Evolutionary conservation across 2,888 invertebrate species (phyloP).

Genomic region (Zaprionus obscuricornis): DNA sequence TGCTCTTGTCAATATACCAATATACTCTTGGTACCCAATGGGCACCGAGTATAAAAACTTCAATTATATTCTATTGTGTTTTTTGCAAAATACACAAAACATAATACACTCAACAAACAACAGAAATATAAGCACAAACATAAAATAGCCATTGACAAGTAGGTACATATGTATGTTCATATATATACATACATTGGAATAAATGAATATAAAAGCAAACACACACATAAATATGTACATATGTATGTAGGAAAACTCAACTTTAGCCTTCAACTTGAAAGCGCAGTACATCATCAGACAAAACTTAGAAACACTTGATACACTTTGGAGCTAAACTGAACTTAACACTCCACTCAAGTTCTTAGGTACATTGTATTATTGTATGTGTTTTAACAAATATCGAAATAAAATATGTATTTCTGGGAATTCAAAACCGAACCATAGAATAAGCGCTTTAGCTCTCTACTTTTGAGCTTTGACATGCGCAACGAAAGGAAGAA

Average conservation of each 20-base stretch:
- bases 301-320: constrained; percentile 67
- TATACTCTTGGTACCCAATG: no score
- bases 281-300: constrained; percentile 33
- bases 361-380: constrained; percentile 3
- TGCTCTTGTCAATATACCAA: no score
- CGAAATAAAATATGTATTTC: constrained; percentile 71
- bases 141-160: no score
- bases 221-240: background rate
- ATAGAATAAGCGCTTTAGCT: constrained; percentile 35
- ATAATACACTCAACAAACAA: no score
- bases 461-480: constrained; percentile 50
- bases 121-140: no score
- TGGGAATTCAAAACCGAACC: constrained; percentile 56
- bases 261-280: constrained; percentile 74
- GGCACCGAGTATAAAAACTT: no score
- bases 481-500: constrained; percentile 67
- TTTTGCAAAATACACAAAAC: no score
- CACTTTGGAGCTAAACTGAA: constrained; percentile 55
- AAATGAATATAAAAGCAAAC: background rate
- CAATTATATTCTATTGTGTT: no score
- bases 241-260: constrained; percentile 33
- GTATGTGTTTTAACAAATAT: constrained; percentile 73
- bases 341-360: no score
- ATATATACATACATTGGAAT: no score
- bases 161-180: no score